phyloP scores from a whole-genome alignment of 2,888 invertebrate species.

The Catocala sponsa region DNA sequence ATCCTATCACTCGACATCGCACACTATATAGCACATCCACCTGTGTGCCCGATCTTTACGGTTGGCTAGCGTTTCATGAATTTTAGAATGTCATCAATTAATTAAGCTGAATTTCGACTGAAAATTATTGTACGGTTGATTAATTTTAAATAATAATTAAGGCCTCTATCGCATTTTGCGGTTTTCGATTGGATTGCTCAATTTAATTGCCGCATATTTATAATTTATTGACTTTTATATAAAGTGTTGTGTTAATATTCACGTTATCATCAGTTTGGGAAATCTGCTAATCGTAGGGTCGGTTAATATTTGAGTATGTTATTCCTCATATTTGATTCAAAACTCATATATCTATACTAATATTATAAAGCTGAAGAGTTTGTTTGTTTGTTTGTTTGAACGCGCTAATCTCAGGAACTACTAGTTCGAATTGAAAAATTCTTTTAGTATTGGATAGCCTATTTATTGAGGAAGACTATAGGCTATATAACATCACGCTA shows the following conservation, averaged over 20 bases:
- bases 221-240: conserved; percentile 21
- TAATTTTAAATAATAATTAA: conserved; percentile 56
- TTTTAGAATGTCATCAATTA: conserved; percentile 63
- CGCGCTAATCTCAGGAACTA: no score
- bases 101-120: conserved; percentile 50
- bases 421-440: no score
- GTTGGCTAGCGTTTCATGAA: conserved; percentile 49
- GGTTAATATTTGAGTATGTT: conserved; percentile 10
- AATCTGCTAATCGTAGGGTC: not conserved
- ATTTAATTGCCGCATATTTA: conserved; percentile 27
- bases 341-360: not conserved
- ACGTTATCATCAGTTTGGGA: conserved; percentile 3
- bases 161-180: conserved; percentile 30
- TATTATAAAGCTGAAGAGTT: no score
- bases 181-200: conserved; percentile 35
- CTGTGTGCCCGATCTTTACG: conserved; percentile 5
- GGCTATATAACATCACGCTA: no score
- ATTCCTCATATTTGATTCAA: not conserved
- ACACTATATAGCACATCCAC: not conserved
- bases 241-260: conserved; percentile 12
- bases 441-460: no score
- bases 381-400: no score
- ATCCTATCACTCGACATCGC: conserved; percentile 6
- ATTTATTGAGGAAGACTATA: no score
- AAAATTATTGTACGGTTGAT: conserved; percentile 52